Evolutionary conservation across 2,888 invertebrate genomes (phyloP).

Genomic region (Spisula solida): DNA sequence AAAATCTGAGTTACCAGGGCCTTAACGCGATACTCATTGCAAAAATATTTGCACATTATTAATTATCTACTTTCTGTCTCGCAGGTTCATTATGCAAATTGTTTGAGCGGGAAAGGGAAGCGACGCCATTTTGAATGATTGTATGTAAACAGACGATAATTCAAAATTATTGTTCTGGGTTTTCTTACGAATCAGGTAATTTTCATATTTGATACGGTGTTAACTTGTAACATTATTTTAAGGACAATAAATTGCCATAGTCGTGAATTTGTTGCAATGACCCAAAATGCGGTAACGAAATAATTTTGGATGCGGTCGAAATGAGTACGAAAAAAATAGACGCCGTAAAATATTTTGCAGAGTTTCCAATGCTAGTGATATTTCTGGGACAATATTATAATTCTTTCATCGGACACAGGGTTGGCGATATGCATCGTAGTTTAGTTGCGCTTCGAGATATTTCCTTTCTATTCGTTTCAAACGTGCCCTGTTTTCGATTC

Average conservation of each 20-base stretch:
- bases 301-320: neutral
- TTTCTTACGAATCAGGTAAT: neutral
- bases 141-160: conserved; percentile 68
- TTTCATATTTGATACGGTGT: neutral
- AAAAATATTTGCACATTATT: neutral
- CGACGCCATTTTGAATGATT: conserved; percentile 85
- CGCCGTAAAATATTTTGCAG: neutral
- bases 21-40: too few species aligned
- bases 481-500: neutral
- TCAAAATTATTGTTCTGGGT: conserved; percentile 9
- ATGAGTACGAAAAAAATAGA: conserved; percentile 10
- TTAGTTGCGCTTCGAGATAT: neutral
- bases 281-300: neutral
- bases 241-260: neutral
- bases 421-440: neutral
- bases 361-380: neutral
- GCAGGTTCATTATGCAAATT: conserved; percentile 65
- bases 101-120: conserved; percentile 84
- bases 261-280: neutral
- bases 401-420: neutral
- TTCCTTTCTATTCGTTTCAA: too few species aligned
- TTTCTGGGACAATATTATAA: neutral
- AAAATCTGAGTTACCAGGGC: too few species aligned
- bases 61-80: conserved; percentile 49
- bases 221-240: neutral